Conservation (phyloP, 2,113 vertebrate species). For the Entomyzon cyanotis region DNA sequence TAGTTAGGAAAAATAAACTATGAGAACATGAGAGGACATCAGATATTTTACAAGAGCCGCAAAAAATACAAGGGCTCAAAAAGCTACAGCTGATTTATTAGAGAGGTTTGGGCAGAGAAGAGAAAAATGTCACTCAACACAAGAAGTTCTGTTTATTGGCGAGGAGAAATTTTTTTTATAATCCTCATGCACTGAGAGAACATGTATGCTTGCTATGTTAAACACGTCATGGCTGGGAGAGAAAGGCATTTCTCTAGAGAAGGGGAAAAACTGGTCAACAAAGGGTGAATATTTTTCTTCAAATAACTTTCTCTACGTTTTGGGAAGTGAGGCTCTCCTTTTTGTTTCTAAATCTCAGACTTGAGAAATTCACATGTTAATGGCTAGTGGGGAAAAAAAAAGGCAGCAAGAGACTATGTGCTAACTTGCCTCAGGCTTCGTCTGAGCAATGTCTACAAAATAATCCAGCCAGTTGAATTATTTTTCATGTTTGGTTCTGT, state of each 20-base stretch:
- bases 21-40: neutral
- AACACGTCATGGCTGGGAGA: neutral
- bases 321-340: neutral
- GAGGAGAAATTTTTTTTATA: neutral
- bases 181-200: neutral
- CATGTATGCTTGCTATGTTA: neutral
- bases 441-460: constrained; percentile 22
- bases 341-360: neutral
- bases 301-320: neutral
- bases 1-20: neutral
- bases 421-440: constrained; percentile 27
- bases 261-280: neutral
- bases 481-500: constrained; percentile 10
- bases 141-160: neutral
- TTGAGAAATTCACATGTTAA: neutral
- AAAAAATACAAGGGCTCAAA: neutral
- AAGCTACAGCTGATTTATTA: neutral
- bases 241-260: neutral
- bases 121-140: neutral
- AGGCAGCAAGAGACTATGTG: constrained; percentile 14
- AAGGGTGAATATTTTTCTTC: neutral
- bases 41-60: neutral
- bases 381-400: neutral
- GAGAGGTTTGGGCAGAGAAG: neutral
- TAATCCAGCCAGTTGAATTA: constrained; percentile 43